Percentiles rank a stretch among this genome's conserved stretches.
Evolutionary conservation across 2,797 vertebrate species (phyloP).

Genomic region (Remorina albescens): DNA sequence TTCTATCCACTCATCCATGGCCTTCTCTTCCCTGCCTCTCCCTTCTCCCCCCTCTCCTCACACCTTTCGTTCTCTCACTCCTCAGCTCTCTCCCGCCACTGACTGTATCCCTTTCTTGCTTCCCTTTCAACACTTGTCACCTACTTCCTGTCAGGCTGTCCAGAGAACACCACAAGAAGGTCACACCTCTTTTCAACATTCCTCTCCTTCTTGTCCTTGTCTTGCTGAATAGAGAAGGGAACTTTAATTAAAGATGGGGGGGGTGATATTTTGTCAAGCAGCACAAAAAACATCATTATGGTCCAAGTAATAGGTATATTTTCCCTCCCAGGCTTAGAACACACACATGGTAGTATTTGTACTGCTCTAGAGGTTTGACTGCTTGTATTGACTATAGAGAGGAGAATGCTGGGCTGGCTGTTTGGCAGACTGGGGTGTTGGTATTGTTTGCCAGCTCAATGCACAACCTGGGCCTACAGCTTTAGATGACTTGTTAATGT

Average conservation of each 20-base stretch:
- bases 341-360: constrained; percentile 19
- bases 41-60: constrained; percentile 34
- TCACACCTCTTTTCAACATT: constrained; percentile 60
- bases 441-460: constrained; percentile 77
- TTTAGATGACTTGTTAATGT: constrained; percentile 74
- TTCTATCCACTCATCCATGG: constrained; percentile 49
- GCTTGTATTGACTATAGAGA: constrained; percentile 46
- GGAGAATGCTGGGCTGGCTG: constrained; percentile 49
- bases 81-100: constrained; percentile 43
- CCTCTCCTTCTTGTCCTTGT: constrained; percentile 69
- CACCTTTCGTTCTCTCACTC: constrained; percentile 56
- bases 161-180: constrained; percentile 70
- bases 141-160: constrained; percentile 75
- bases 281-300: constrained; percentile 22
- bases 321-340: constrained; percentile 11
- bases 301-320: constrained; percentile 13
- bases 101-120: constrained; percentile 68
- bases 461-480: constrained; percentile 60
- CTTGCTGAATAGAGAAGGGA: constrained; percentile 48
- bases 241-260: constrained; percentile 73
- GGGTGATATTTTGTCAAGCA: constrained; percentile 39
- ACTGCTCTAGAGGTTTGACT: constrained; percentile 49
- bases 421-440: constrained; percentile 61
- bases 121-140: constrained; percentile 81
- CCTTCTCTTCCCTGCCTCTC: constrained; percentile 17